phyloP scores from a whole-genome alignment of 2,113 vertebrate species.

The Nycticorax nycticorax region DNA sequence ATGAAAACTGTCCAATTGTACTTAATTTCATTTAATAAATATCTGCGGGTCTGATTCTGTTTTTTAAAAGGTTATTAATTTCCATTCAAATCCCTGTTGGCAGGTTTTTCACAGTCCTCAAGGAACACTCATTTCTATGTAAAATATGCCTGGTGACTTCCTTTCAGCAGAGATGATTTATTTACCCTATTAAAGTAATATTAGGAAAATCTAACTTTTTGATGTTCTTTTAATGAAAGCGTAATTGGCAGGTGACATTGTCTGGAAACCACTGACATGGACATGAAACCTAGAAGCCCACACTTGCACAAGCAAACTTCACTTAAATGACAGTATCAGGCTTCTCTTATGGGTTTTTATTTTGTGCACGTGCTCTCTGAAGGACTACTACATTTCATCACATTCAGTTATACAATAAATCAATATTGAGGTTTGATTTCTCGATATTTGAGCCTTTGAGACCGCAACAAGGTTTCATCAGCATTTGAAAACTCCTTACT shows the following conservation, averaged over 20 bases:
- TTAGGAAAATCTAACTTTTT: background rate
- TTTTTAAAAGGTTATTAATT: conserved; percentile 9
- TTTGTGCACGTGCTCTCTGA: background rate
- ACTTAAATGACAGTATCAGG: background rate
- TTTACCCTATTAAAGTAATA: background rate
- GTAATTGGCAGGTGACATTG: background rate
- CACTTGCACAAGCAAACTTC: background rate
- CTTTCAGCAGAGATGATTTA: background rate
- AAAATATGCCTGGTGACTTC: background rate
- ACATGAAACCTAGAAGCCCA: background rate
- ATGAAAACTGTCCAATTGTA: background rate
- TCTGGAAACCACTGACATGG: background rate
- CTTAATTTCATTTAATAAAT: background rate
- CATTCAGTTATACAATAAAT: background rate
- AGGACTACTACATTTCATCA: background rate
- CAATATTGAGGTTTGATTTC: background rate
- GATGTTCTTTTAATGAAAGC: background rate
- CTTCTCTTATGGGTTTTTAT: background rate
- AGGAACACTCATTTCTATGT: background rate
- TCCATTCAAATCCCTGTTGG: background rate
- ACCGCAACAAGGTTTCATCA: background rate
- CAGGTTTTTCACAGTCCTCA: background rate
- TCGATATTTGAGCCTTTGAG: background rate
- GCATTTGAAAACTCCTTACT: background rate
- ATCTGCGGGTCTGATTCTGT: background rate